Conservation (phyloP, 2,113 vertebrate genomes). For the Alligator sinensis region DNA sequence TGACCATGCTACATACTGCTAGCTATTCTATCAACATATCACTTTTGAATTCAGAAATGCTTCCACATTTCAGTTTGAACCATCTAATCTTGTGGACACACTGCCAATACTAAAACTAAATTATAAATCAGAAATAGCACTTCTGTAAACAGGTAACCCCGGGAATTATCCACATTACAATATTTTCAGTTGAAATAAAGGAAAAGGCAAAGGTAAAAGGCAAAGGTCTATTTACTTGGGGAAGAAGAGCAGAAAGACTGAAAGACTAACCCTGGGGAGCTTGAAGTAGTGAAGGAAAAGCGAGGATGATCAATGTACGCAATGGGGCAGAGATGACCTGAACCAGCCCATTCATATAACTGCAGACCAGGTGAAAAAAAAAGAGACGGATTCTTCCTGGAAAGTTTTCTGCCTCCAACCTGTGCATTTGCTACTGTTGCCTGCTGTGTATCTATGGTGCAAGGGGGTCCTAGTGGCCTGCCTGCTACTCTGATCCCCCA, state of each 20-base stretch:
- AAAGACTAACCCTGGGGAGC: not conserved
- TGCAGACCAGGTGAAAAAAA: not conserved
- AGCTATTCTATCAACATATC: too few species aligned
- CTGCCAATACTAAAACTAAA: slow-evolving; percentile 24
- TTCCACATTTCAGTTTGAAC: slow-evolving; percentile 16
- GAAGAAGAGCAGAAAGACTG: not conserved
- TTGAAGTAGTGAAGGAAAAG: not conserved
- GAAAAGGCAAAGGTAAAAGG: not conserved
- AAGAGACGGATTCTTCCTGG: not conserved
- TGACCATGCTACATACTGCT: too few species aligned
- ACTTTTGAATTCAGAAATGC: not conserved
- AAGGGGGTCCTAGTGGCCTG: not conserved
- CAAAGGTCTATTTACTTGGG: rapidly evolving
- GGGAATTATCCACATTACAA: not conserved
- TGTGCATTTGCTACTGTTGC: not conserved
- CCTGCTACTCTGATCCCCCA: not conserved
- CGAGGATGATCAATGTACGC: not conserved
- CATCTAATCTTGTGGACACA: not conserved
- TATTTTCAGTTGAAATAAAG: not conserved
- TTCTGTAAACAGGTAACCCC: not conserved
- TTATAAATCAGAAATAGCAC: not conserved
- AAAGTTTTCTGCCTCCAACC: not conserved
- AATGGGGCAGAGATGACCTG: not conserved
- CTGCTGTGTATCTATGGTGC: not conserved
- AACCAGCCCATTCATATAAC: not conserved